Evolutionary conservation across 92 coral and sea anemone genomes (phyloP).

Genomic region (Siderastrea siderea): DNA sequence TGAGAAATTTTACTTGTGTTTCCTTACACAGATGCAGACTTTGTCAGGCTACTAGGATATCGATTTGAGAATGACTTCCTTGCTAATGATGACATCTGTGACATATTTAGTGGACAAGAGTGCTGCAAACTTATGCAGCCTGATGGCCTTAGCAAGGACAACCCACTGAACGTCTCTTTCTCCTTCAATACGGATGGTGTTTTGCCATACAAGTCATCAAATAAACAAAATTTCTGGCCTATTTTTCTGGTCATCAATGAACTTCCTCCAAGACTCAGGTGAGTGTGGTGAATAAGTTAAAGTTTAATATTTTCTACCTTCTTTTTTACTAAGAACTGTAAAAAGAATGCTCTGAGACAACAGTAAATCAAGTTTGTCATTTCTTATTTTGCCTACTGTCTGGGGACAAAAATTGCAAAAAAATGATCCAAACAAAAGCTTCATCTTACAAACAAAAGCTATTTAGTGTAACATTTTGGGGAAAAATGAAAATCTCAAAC

Average conservation of each 20-base stretch:
- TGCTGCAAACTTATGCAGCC: slow-evolving; percentile 58
- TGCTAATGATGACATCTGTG: slow-evolving; percentile 22
- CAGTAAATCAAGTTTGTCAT: too few relatives aligned
- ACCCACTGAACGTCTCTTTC: slow-evolving; percentile 61
- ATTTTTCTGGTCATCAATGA: slow-evolving; percentile 66
- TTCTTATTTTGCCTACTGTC: too few relatives aligned
- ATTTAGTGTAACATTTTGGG: too few relatives aligned
- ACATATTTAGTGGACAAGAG: slow-evolving; percentile 59
- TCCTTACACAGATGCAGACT: slow-evolving; percentile 36
- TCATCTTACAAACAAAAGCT: too few relatives aligned
- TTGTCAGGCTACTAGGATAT: slow-evolving; percentile 41
- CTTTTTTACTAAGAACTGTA: background rate
- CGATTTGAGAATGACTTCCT: slow-evolving; percentile 43
- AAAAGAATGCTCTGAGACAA: too few relatives aligned
- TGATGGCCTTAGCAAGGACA: slow-evolving; percentile 62
- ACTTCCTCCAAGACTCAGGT: slow-evolving; percentile 71
- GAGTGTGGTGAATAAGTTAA: background rate
- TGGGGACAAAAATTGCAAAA: too few relatives aligned
- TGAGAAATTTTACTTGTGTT: background rate
- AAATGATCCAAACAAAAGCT: too few relatives aligned
- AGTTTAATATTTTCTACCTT: background rate
- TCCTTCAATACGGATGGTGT: slow-evolving; percentile 65
- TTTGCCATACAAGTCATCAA: slow-evolving; percentile 48
- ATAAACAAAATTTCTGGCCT: slow-evolving; percentile 67
- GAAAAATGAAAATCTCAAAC: too few relatives aligned